phyloP scores from a whole-genome alignment of 2,888 invertebrate species.

The Cryptocheilus praepositus region DNA sequence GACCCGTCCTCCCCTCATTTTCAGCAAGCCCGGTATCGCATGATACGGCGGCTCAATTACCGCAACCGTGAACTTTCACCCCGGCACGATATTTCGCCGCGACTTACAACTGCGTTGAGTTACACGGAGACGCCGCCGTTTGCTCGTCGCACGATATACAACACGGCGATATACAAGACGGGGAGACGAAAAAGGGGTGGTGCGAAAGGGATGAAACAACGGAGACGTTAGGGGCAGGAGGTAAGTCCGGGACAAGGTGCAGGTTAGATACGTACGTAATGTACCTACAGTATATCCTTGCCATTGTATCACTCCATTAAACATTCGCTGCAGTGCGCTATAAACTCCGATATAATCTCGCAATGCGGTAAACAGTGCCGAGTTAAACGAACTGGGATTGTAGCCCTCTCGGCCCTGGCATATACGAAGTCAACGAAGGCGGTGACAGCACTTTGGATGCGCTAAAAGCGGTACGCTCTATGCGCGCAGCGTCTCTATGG shows the following conservation, averaged over 20 bases:
- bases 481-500: too few relatives aligned
- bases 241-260: slow-evolving; percentile 20
- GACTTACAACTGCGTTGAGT: slow-evolving; percentile 37
- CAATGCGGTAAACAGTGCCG: slow-evolving; percentile 71
- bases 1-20: neutral
- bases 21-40: slow-evolving; percentile 3
- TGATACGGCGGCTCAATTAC: slow-evolving; percentile 32
- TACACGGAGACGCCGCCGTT: slow-evolving; percentile 1
- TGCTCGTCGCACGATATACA: neutral
- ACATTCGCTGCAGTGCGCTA: slow-evolving; percentile 69
- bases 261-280: slow-evolving; percentile 31
- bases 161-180: slow-evolving; percentile 2
- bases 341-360: slow-evolving; percentile 70
- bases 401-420: slow-evolving; percentile 13
- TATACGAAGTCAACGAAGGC: slow-evolving; percentile 11
- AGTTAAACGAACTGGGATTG: slow-evolving; percentile 60
- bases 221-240: slow-evolving; percentile 1
- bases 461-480: too few relatives aligned
- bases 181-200: slow-evolving; percentile 10
- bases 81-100: slow-evolving; percentile 26
- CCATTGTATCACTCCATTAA: slow-evolving; percentile 71
- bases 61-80: slow-evolving; percentile 29
- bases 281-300: slow-evolving; percentile 40
- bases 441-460: slow-evolving; percentile 7
- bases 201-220: neutral